A percentile compares a stretch with the other conserved stretches of the same genome.
phyloP scores from a whole-genome alignment of 2,888 invertebrate genomes.

The Micoletzkya japonica region DNA sequence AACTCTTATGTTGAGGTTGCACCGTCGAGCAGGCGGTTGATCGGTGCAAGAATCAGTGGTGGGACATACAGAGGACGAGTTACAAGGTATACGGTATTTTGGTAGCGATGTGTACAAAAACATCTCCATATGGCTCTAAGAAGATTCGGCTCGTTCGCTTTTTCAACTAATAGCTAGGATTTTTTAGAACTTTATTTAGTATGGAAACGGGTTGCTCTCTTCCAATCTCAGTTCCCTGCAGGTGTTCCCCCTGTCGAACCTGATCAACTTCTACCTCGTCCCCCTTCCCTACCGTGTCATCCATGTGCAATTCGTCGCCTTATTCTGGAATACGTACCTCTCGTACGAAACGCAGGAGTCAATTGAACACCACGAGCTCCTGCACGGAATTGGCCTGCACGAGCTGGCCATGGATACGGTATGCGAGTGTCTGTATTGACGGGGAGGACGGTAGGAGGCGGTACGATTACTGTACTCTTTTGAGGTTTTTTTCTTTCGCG shows the following conservation, averaged over 20 bases:
- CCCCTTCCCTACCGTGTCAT: conserved; percentile 83
- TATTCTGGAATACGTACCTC: conserved; percentile 84
- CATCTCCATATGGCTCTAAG: background rate
- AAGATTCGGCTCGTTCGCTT: conserved; percentile 72
- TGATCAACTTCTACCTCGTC: conserved; percentile 81
- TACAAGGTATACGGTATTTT: conserved; percentile 66
- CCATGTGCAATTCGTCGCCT: conserved; percentile 77
- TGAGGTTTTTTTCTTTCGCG: too few relatives aligned
- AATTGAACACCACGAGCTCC: background rate
- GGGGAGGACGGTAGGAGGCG: too few relatives aligned
- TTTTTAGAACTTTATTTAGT: too few relatives aligned
- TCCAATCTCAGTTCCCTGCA: too few relatives aligned
- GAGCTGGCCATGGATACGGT: too few relatives aligned
- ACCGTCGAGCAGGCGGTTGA: conserved; percentile 31
- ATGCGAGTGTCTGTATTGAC: too few relatives aligned
- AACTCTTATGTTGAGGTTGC: conserved; percentile 24
- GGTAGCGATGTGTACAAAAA: background rate
- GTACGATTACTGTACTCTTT: too few relatives aligned
- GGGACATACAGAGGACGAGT: conserved; percentile 36
- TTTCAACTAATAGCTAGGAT: too few relatives aligned
- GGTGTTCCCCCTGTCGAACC: conserved; percentile 82
- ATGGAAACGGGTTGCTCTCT: too few relatives aligned
- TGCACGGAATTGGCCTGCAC: too few relatives aligned
- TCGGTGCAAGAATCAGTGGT: conserved; percentile 40
- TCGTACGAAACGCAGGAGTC: conserved; percentile 75